These are phyloP conservation scores for Boloria selene DNA, from an alignment of 2,888 invertebrate genomes.

Conservation along the genomic window DNA sequence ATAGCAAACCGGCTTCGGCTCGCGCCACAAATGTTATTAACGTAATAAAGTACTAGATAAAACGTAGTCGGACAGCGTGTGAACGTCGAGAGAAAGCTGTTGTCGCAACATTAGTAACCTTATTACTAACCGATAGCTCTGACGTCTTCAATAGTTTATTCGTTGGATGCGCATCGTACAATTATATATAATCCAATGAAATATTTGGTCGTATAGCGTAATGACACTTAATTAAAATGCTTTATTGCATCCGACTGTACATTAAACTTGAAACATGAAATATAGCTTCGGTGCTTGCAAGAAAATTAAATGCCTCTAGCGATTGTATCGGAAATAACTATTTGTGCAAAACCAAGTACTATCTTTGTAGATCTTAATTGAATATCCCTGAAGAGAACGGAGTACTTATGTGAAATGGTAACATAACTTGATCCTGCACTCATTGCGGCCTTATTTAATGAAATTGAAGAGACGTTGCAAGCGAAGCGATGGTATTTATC, in stretches of 20 bases:
- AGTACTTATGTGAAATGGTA: conserved; percentile 57
- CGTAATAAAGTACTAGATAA: conserved; percentile 79
- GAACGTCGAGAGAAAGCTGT: conserved; percentile 77
- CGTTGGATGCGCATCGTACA: conserved; percentile 26
- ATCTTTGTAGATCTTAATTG: conserved; percentile 72
- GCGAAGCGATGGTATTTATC: conserved; percentile 54
- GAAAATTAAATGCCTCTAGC: conserved; percentile 24
- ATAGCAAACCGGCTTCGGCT: conserved; percentile 73
- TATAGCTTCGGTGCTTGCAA: conserved; percentile 9
- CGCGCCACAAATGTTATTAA: conserved; percentile 76
- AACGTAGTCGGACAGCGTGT: conserved; percentile 78
- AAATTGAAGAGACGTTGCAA: conserved; percentile 59
- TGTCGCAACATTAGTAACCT: conserved; percentile 70
- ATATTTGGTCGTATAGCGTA: conserved; percentile 28
- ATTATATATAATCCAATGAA: conserved; percentile 30
- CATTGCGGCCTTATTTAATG: conserved; percentile 52
- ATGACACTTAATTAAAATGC: conserved; percentile 34
- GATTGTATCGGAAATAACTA: conserved; percentile 52
- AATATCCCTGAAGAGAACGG: conserved; percentile 62
- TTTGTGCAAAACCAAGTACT: conserved; percentile 45
- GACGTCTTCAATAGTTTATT: conserved; percentile 51
- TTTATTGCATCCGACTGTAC: conserved; percentile 44
- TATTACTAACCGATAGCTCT: conserved; percentile 56
- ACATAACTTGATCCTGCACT: conserved; percentile 52
- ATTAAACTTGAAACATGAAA: conserved; percentile 46